Evolutionary conservation across 2,888 invertebrate genomes (phyloP), one percentile per base, ranked within the genome.

Genomic region (Neoscelio sp.): DNA sequence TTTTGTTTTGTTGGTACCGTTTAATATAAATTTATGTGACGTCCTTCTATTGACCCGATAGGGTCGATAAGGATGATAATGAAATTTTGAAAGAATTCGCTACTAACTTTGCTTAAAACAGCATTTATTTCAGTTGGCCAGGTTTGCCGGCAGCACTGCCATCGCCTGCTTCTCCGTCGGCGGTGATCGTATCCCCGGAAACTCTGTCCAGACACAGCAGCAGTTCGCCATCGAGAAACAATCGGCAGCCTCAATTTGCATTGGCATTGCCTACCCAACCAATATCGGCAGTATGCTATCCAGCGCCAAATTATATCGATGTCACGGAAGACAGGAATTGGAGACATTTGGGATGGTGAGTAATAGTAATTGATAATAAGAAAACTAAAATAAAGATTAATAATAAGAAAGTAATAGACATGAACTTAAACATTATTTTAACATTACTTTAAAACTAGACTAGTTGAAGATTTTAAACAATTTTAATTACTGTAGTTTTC

Each of bases 131-230:
- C 79, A 91, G 91, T 83, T 91, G 91, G 91, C 90, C 90, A 80
- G 90, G 89, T 83, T 80, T 89, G 70, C 87, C 91, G 44, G 89
- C 89, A 38, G 93, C 94, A n/a, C 89, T 95, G 82, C 95, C 95
- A 65, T 95, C 95, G 74, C 95, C 95, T 33, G 95, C 95, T 20
- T 94, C 95, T 15, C 93, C 95, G 46, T 94, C 93, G 73, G 95
- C 95, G 73, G 94, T 95, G 65, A 92, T 96, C 85, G 95, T 95
- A 82, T 95, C 95, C 20, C 95, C 95, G 38, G 94, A 94, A 90
- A 95, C 95, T 83, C 93, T 95, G 80, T 93, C 95, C 86, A 93
- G 94, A 89, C 91, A 93, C 80, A 94, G 94, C 86, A 94, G 94
- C 85, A 92, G 93, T 50, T 92, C 92, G 70, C 95, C 95, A 17